Conservation (phyloP, 2,888 invertebrate species). For the Spatulosminthurus flaviceps region DNA sequence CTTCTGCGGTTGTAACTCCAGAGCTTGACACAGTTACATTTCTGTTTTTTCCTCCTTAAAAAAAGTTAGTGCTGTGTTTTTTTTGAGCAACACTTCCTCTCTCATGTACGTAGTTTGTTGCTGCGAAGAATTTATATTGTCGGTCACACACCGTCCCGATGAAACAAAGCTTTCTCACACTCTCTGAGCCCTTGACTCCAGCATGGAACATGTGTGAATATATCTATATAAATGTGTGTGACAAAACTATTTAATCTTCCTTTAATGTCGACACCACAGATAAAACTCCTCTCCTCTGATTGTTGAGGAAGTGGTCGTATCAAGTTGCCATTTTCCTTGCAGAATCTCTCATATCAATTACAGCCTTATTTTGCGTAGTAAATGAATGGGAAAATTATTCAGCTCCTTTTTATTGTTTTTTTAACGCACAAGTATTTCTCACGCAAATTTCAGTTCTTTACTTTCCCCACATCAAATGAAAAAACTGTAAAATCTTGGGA, state of each 20-base stretch:
- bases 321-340: conserved; percentile 35
- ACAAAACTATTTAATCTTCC: background rate
- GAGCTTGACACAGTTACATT: conserved; percentile 18
- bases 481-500: too few species aligned
- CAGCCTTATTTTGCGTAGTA: background rate
- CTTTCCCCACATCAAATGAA: too few species aligned
- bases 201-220: background rate
- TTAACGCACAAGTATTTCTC: too few species aligned
- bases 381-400: background rate
- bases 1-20: background rate
- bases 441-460: too few species aligned
- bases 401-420: too few species aligned
- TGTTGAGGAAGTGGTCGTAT: conserved; percentile 31
- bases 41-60: conserved; percentile 22
- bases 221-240: background rate
- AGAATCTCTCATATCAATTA: background rate
- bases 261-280: conserved; percentile 10
- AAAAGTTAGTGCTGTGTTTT: conserved; percentile 29
- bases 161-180: conserved; percentile 31
- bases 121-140: too few species aligned
- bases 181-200: background rate
- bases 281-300: background rate
- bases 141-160: conserved; percentile 2
- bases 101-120: conserved; percentile 2
- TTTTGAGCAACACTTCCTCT: conserved; percentile 42